Percentiles rank a stretch among this genome's conserved stretches.
Conservation (phyloP, 30 jellyfish, hydroid and myxozoan genomes). For the Hydractinia echinata region DNA sequence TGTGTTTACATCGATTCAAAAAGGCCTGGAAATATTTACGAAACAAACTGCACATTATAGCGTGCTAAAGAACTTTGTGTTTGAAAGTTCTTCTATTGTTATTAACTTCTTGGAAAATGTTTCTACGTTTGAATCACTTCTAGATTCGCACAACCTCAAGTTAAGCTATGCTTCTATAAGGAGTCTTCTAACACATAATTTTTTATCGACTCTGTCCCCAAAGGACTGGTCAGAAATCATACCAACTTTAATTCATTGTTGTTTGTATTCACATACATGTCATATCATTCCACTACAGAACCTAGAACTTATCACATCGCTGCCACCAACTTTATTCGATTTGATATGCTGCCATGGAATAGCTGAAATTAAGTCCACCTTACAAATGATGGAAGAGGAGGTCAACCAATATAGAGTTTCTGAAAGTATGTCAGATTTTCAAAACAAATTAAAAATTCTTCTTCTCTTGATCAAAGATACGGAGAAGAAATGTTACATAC, state of each 20-base stretch:
- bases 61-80: slow-evolving; percentile 4
- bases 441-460: slow-evolving; percentile 36
- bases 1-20: slow-evolving; percentile 1
- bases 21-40: background rate
- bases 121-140: background rate
- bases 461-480: slow-evolving; percentile 49
- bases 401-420: background rate
- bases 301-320: slow-evolving; percentile 15
- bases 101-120: background rate
- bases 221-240: slow-evolving; percentile 5
- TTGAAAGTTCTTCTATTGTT: slow-evolving; percentile 6
- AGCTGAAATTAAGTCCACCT: slow-evolving; percentile 15
- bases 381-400: background rate
- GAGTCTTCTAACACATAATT: background rate
- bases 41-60: background rate
- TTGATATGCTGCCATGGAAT: background rate
- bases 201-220: background rate
- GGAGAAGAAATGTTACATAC: slow-evolving; percentile 27
- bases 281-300: background rate
- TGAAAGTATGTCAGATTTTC: slow-evolving; percentile 7
- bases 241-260: background rate
- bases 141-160: background rate
- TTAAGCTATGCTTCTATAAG: background rate
- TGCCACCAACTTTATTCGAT: slow-evolving; percentile 12
- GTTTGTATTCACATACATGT: slow-evolving; percentile 4